Evolutionary conservation across 1,140 invertebrate species (phyloP).

Genomic region (Artemia franciscana): DNA sequence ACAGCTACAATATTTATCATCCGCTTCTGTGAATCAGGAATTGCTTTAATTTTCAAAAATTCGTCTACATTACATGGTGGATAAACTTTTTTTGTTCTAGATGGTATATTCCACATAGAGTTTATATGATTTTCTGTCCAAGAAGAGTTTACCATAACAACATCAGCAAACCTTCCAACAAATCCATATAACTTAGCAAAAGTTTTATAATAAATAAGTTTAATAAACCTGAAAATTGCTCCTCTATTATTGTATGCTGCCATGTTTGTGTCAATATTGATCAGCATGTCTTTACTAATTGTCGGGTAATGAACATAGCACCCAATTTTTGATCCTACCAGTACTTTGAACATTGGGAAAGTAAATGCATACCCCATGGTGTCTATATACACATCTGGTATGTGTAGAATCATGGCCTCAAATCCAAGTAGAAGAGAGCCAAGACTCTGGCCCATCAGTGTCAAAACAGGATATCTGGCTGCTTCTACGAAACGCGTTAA

Average conservation of each 20-base stretch:
- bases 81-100: constrained; percentile 57
- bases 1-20: constrained; percentile 60
- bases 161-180: constrained; percentile 53
- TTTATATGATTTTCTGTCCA: constrained; percentile 89
- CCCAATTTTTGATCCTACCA: constrained; percentile 47
- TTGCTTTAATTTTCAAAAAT: constrained; percentile 34
- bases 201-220: constrained; percentile 69
- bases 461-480: constrained; percentile 66
- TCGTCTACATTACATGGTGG: constrained; percentile 78
- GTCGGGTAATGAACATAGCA: constrained; percentile 93
- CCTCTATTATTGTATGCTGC: constrained; percentile 57
- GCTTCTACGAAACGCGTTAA: constrained; percentile 53
- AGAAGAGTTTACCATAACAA: constrained; percentile 85
- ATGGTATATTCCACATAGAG: constrained; percentile 48
- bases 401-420: constrained; percentile 49
- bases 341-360: constrained; percentile 59
- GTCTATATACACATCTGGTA: constrained; percentile 72
- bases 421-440: constrained; percentile 65
- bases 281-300: constrained; percentile 82
- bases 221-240: constrained; percentile 56
- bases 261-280: constrained; percentile 40
- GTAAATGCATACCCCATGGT: constrained; percentile 91
- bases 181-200: constrained; percentile 73
- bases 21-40: constrained; percentile 22
- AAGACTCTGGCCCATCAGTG: constrained; percentile 75